phyloP scores from a whole-genome alignment of 2,888 invertebrate genomes.

The Drosophila kanekoi region DNA sequence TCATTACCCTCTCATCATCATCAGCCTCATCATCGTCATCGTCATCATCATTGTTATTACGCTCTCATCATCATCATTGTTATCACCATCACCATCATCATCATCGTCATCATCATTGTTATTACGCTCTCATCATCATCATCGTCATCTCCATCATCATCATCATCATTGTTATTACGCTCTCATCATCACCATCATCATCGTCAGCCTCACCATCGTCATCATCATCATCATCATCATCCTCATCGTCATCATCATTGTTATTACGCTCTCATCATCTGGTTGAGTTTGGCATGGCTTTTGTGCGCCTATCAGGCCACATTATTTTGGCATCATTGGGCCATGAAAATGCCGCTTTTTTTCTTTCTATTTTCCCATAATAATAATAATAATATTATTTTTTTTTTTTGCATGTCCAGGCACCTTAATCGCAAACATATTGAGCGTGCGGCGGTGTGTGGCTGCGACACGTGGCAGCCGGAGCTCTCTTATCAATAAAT shows the following conservation, averaged over 20 bases:
- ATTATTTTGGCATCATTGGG: constrained; percentile 69
- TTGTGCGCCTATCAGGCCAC: constrained; percentile 35
- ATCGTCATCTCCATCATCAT: constrained; percentile 39
- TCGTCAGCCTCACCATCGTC: too few species aligned
- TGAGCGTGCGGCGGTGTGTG: constrained; percentile 42
- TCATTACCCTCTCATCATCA: constrained; percentile 6
- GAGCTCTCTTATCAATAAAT: constrained; percentile 70
- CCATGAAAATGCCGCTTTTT: constrained; percentile 64
- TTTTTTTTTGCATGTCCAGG: constrained; percentile 38
- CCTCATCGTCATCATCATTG: too few species aligned
- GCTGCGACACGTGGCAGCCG: constrained; percentile 37
- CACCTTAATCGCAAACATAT: constrained; percentile 67
- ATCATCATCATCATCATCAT: too few species aligned
- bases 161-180: constrained; percentile 38
- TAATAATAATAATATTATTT: constrained; percentile 23
- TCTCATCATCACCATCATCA: constrained; percentile 2
- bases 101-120: too few species aligned
- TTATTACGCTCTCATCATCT: constrained; percentile 10
- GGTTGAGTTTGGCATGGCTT: constrained; percentile 16
- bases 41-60: too few species aligned
- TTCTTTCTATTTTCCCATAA: constrained; percentile 8
- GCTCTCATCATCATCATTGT: constrained; percentile 5
- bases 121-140: constrained; percentile 7
- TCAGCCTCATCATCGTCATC: constrained; percentile 1
- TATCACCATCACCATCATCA: too few species aligned